These are phyloP conservation scores for Dryobates pubescens DNA, from an alignment of 2,797 vertebrate genomes.

Conservation along the genomic window DNA sequence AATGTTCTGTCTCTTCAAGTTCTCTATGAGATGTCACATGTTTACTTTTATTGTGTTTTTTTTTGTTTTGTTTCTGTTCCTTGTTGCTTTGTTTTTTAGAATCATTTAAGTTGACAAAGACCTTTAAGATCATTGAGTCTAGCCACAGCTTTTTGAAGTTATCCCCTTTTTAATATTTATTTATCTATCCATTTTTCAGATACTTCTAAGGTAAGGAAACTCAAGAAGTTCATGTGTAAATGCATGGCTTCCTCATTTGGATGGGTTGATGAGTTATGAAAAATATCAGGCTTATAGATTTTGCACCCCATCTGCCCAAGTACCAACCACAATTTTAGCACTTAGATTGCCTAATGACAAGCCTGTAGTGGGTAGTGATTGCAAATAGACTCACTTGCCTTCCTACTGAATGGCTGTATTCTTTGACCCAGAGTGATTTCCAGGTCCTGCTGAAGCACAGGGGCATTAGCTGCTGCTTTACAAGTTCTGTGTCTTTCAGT, in stretches of 20 bases:
- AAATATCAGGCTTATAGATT: background rate
- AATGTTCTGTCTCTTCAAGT: background rate
- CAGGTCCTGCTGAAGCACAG: background rate
- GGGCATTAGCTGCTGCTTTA: background rate
- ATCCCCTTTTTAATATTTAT: background rate
- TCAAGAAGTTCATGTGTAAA: background rate
- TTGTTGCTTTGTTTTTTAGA: too few relatives aligned
- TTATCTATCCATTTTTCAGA: background rate
- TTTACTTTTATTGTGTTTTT: too few relatives aligned
- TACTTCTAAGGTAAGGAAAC: background rate
- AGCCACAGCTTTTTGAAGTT: background rate
- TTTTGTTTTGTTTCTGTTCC: too few relatives aligned
- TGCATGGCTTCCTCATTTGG: accelerated
- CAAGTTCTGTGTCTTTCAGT: background rate
- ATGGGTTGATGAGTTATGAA: background rate
- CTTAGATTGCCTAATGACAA: background rate
- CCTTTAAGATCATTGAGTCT: too few relatives aligned
- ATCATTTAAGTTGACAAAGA: too few relatives aligned
- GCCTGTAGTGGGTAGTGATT: background rate
- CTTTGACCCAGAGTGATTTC: background rate
- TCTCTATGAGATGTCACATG: background rate
- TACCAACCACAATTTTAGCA: background rate
- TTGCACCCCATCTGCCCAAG: background rate
- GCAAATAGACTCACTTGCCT: background rate
- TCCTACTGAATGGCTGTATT: background rate